Evolutionary conservation across 2,797 vertebrate species (phyloP).

Genomic region (Myotis pilosus): DNA sequence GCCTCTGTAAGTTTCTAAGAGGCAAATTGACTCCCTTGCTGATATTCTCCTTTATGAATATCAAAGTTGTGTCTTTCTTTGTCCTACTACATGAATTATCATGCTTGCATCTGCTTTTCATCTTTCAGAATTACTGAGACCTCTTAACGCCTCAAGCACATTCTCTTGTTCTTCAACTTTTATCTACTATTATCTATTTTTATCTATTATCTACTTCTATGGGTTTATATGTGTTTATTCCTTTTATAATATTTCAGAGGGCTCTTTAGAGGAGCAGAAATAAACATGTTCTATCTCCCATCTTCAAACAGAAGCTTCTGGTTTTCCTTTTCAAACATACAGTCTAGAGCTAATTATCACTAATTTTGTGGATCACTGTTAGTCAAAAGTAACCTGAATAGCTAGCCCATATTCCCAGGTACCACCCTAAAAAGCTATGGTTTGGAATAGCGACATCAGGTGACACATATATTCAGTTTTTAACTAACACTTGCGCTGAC

Average conservation of each 20-base stretch:
- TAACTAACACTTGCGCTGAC: neutral
- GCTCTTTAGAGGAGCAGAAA: neutral
- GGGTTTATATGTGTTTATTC: neutral
- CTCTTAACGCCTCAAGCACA: neutral
- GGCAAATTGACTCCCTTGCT: neutral
- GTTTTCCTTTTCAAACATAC: neutral
- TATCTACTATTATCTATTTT: constrained; percentile 6
- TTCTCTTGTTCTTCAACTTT: constrained; percentile 7
- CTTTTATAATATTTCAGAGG: constrained; percentile 19
- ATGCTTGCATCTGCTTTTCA: neutral
- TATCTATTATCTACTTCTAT: constrained; percentile 1
- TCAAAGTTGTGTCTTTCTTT: constrained; percentile 45
- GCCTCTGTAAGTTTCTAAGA: neutral
- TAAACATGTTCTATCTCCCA: neutral
- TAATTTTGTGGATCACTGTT: neutral
- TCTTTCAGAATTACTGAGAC: constrained; percentile 13
- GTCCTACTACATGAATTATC: neutral
- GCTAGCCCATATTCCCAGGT: neutral
- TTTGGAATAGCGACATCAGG: neutral
- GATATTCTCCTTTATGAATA: constrained; percentile 22
- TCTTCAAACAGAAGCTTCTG: neutral
- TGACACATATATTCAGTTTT: neutral
- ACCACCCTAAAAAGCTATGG: neutral
- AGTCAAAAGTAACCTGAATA: neutral
- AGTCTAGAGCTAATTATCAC: neutral